phyloP scores from a whole-genome alignment of 1,140 invertebrate species.

The Drosophila suzukii region DNA sequence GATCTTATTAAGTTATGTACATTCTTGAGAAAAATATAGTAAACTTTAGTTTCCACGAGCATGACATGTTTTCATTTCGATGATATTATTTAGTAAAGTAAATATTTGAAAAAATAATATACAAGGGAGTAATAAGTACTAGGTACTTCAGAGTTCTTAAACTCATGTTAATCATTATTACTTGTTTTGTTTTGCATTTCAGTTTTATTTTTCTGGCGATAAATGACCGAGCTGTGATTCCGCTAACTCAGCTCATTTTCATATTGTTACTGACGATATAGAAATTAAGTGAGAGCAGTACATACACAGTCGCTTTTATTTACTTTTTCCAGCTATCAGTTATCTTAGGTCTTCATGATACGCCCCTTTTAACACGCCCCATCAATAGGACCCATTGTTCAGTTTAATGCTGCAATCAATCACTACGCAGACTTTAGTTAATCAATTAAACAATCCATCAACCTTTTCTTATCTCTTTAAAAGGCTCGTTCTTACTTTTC shows the following conservation, averaged over 20 bases:
- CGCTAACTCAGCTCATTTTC: constrained; percentile 27
- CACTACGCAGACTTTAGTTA: constrained; percentile 19
- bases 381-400: constrained; percentile 27
- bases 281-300: constrained; percentile 7
- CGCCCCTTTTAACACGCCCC: constrained; percentile 21
- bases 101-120: neutral
- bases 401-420: constrained; percentile 34
- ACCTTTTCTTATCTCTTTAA: constrained; percentile 16
- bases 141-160: constrained; percentile 1
- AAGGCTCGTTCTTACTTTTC: neutral
- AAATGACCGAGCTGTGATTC: constrained; percentile 28
- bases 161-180: neutral
- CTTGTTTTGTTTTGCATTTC: constrained; percentile 9
- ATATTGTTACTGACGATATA: constrained; percentile 26
- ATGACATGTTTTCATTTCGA: too few species aligned
- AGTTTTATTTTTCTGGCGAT: constrained; percentile 15
- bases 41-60: too few species aligned
- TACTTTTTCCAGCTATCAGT: neutral
- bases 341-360: constrained; percentile 2
- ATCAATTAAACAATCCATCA: constrained; percentile 39
- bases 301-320: constrained; percentile 1
- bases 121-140: neutral
- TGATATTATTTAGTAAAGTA: neutral
- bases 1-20: neutral
- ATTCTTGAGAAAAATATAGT: too few species aligned